Percentiles rank a stretch among this genome's conserved stretches.
Conservation (phyloP, 2,113 vertebrate genomes). For the Mixornis gularis region DNA sequence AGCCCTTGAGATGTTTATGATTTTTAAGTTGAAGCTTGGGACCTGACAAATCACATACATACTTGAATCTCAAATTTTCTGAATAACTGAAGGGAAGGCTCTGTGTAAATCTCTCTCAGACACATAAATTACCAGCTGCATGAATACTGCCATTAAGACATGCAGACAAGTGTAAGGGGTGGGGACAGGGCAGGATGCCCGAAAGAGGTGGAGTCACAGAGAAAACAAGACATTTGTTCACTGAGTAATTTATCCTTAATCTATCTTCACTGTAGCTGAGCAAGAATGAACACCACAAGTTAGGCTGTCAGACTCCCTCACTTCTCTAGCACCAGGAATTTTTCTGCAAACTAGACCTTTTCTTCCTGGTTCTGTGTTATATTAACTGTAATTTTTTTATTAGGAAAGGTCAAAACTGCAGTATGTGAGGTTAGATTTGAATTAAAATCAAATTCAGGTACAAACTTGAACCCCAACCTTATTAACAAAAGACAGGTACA, state of each 20-base stretch:
- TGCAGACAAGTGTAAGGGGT: slow-evolving; percentile 42
- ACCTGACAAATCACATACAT: not conserved
- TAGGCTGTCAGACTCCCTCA: not conserved
- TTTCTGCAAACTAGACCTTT: not conserved
- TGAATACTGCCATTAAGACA: slow-evolving; percentile 35
- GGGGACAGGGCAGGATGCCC: slow-evolving; percentile 21
- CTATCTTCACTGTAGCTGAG: not conserved
- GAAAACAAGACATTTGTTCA: slow-evolving; percentile 48
- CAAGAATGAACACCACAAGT: not conserved
- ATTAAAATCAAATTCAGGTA: not conserved
- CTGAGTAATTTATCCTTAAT: slow-evolving; percentile 17
- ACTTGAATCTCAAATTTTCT: slow-evolving; percentile 10
- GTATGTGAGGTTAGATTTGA: not conserved
- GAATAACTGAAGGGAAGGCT: slow-evolving; percentile 19
- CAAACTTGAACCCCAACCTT: not conserved
- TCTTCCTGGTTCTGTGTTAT: not conserved
- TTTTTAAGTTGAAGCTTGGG: not conserved
- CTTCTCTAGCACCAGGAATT: not conserved
- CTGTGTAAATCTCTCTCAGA: slow-evolving; percentile 25
- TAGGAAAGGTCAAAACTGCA: not conserved
- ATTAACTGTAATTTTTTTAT: not conserved
- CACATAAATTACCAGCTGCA: slow-evolving; percentile 54
- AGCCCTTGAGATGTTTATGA: not conserved
- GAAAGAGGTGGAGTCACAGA: slow-evolving; percentile 6
- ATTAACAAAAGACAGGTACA: not conserved